Percentiles rank a stretch among this genome's conserved stretches.
Evolutionary conservation across 2,113 vertebrate species (phyloP).

Genomic region (Seriola rivoliana): DNA sequence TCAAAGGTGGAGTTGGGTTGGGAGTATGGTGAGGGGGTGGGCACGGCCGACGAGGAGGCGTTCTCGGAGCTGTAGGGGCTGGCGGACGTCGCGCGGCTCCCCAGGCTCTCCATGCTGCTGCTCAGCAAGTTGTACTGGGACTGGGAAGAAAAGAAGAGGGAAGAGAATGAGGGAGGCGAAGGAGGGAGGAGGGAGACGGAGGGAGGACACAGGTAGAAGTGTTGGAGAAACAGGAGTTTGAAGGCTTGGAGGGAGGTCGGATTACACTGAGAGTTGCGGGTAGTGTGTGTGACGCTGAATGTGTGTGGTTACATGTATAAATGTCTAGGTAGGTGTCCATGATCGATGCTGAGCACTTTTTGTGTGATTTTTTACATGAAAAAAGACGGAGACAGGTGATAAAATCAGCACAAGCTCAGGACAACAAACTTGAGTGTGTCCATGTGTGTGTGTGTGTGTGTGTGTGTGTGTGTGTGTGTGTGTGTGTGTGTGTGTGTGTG

Average conservation of each 20-base stretch:
- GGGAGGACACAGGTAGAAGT: constrained; percentile 88
- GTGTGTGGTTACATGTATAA: constrained; percentile 11
- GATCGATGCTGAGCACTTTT: neutral
- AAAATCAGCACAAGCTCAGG: neutral
- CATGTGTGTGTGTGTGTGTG: constrained; percentile 29
- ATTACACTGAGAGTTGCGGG: constrained; percentile 83
- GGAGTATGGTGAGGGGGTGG: constrained; percentile 96
- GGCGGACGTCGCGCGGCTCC: constrained; percentile 91
- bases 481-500: constrained; percentile 32
- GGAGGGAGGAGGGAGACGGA: constrained; percentile 81
- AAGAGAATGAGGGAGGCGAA: constrained; percentile 78
- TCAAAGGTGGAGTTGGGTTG: constrained; percentile 99
- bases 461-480: constrained; percentile 17
- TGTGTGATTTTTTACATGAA: constrained; percentile 13
- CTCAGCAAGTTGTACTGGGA: constrained; percentile 99
- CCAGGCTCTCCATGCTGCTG: constrained; percentile 98
- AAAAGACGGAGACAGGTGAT: neutral
- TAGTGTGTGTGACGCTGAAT: constrained; percentile 15
- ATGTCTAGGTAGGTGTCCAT: constrained; percentile 3
- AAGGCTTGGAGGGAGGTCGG: constrained; percentile 83
- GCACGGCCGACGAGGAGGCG: constrained; percentile 90
- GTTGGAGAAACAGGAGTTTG: constrained; percentile 74
- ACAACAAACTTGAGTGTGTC: neutral
- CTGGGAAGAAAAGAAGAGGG: constrained; percentile 86
- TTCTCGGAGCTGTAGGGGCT: constrained; percentile 98